phyloP scores from a whole-genome alignment of 2,113 vertebrate species.

The Gymnorhina tibicen region DNA sequence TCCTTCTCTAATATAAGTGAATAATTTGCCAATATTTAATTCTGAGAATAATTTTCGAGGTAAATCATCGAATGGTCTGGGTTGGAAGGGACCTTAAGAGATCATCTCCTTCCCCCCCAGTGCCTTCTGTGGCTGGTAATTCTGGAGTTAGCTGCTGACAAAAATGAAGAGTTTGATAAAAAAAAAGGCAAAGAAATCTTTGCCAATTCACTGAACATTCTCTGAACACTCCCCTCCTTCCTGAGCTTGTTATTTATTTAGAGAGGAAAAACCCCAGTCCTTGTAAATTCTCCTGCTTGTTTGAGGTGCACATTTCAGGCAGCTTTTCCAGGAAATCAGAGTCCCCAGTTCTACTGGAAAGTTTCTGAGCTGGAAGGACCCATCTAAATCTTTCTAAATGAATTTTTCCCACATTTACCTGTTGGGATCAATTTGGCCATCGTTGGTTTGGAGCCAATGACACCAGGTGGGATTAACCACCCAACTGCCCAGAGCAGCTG shows the following conservation, averaged over 20 bases:
- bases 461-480: neutral
- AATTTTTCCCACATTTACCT: neutral
- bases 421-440: neutral
- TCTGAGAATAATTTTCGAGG: neutral
- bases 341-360: fast-evolving
- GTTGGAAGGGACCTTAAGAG: neutral
- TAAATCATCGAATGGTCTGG: neutral
- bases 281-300: neutral
- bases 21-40: neutral
- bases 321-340: neutral
- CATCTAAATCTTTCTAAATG: neutral
- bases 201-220: neutral
- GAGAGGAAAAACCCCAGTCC: no score
- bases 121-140: neutral
- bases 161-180: neutral
- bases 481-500: neutral
- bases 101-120: neutral
- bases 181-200: neutral
- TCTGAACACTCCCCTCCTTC: neutral
- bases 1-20: neutral
- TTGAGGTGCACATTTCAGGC: neutral
- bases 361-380: neutral
- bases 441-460: fast-evolving
- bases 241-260: neutral
- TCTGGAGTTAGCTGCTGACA: neutral